phyloP scores from a whole-genome alignment of 2,113 vertebrate genomes.

The Pimephales promelas region DNA sequence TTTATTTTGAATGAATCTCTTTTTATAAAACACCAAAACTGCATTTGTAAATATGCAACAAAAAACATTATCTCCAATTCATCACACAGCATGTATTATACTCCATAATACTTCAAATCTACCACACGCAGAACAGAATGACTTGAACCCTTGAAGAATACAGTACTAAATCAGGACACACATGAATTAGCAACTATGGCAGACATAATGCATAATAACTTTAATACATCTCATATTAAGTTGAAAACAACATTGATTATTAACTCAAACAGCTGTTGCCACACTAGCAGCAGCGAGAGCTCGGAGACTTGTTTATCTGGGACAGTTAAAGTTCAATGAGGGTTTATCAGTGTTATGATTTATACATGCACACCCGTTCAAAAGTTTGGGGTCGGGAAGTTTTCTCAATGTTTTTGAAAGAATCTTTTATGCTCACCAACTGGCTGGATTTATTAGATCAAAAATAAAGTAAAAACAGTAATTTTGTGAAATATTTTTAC shows the following conservation, averaged over 20 bases:
- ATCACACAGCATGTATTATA: neutral
- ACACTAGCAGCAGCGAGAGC: neutral
- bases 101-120: no score
- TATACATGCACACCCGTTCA: neutral
- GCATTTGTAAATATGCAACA: neutral
- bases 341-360: slow-evolving; percentile 29
- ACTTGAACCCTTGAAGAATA: neutral
- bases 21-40: neutral
- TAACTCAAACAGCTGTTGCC: slow-evolving; percentile 33
- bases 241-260: slow-evolving; percentile 34
- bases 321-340: slow-evolving; percentile 36
- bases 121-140: neutral
- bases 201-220: neutral
- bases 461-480: neutral
- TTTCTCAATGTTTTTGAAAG: neutral
- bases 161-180: neutral
- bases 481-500: neutral
- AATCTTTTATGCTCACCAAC: neutral
- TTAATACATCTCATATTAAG: neutral
- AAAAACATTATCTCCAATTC: neutral
- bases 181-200: neutral
- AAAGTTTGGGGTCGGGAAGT: neutral
- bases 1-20: neutral
- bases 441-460: neutral
- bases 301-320: slow-evolving; percentile 45